phyloP scores from a whole-genome alignment of 2,888 invertebrate genomes.

The Heliothis peltigera region DNA sequence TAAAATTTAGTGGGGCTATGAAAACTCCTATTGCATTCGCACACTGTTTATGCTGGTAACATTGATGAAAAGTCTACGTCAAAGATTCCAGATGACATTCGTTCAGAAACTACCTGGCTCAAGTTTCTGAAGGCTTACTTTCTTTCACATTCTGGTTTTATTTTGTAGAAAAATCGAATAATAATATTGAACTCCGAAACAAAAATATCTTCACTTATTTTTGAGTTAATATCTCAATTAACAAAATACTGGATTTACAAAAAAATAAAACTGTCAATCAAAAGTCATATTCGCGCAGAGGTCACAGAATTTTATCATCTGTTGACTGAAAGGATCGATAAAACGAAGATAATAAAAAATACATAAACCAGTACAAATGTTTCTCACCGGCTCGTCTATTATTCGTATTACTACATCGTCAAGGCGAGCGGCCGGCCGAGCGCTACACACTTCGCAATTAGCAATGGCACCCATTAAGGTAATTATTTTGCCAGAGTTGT shows the following conservation, averaged over 20 bases:
- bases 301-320: constrained; percentile 57
- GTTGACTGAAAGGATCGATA: constrained; percentile 68
- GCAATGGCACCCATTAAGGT: constrained; percentile 87
- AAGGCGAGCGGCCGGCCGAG: constrained; percentile 78
- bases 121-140: too few relatives aligned
- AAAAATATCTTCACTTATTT: neutral
- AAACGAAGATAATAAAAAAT: constrained; percentile 71
- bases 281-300: constrained; percentile 30
- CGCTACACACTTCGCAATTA: constrained; percentile 78
- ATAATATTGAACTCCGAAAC: neutral
- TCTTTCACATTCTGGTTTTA: too few relatives aligned
- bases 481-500: constrained; percentile 38
- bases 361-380: constrained; percentile 80
- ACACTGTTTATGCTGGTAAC: constrained; percentile 27
- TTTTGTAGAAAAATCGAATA: neutral
- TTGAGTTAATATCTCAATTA: neutral
- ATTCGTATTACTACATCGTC: constrained; percentile 81
- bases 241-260: neutral
- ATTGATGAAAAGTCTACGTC: constrained; percentile 35
- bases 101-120: constrained; percentile 43
- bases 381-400: constrained; percentile 80
- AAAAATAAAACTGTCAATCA: constrained; percentile 41
- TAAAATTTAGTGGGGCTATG: too few relatives aligned
- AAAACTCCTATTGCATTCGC: constrained; percentile 5
- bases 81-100: constrained; percentile 15